Conservation (phyloP, 2,888 invertebrate species). For the Leptodirus hochenwartii region DNA sequence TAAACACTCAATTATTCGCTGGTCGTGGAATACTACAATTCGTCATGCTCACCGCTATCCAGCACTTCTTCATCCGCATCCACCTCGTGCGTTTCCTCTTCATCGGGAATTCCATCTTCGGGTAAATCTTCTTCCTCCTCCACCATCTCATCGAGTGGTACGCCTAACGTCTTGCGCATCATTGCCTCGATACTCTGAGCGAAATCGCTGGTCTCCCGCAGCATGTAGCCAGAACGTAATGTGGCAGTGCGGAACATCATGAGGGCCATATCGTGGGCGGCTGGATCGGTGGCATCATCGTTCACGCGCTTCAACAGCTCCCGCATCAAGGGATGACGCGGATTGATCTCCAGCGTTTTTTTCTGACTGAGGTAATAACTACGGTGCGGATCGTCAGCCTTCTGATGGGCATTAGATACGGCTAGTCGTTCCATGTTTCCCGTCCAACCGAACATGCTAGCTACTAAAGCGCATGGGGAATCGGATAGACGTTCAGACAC, state of each 20-base stretch:
- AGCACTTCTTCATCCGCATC: slow-evolving; percentile 17
- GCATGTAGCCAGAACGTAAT: slow-evolving; percentile 82
- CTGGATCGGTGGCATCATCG: slow-evolving; percentile 56
- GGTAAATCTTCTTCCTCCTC: slow-evolving; percentile 28
- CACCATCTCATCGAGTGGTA: slow-evolving; percentile 51
- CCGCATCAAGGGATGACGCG: slow-evolving; percentile 86
- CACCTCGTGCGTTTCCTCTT: slow-evolving; percentile 25
- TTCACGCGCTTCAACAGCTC: slow-evolving; percentile 74
- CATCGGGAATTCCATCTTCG: slow-evolving; percentile 27
- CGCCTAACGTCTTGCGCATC: slow-evolving; percentile 64
- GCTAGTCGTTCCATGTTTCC: slow-evolving; percentile 98
- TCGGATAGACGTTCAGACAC: slow-evolving; percentile 76
- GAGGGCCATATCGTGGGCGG: slow-evolving; percentile 65
- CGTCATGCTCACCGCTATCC: slow-evolving; percentile 32
- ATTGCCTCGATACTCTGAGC: slow-evolving; percentile 81
- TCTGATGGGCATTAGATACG: slow-evolving; percentile 90
- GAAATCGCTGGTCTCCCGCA: slow-evolving; percentile 72
- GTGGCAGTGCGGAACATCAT: slow-evolving; percentile 90
- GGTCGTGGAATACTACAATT: too few relatives aligned
- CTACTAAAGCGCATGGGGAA: slow-evolving; percentile 92
- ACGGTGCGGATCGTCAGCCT: slow-evolving; percentile 80
- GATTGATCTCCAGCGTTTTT: slow-evolving; percentile 95
- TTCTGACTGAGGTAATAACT: slow-evolving; percentile 81
- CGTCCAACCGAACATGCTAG: slow-evolving; percentile 95
- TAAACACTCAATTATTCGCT: too few relatives aligned